Percentiles rank a stretch among this genome's conserved stretches.
These are phyloP conservation scores for Apotomis betuletana DNA, from an alignment of 2,888 invertebrate genomes.

Conservation along the genomic window DNA sequence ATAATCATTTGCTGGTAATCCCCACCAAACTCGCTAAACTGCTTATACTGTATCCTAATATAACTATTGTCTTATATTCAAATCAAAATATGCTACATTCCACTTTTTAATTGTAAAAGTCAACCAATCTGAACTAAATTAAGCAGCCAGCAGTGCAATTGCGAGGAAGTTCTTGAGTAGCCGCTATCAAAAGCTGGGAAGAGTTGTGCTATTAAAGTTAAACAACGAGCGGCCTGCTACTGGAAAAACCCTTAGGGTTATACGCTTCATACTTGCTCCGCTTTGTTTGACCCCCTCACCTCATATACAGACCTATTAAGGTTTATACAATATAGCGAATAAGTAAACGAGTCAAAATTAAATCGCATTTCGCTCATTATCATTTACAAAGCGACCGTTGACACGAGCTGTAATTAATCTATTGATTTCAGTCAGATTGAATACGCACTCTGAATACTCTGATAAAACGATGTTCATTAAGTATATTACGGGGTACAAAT, in stretches of 20 bases:
- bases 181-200: conserved; percentile 23
- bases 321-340: neutral
- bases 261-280: conserved; percentile 2
- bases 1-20: neutral
- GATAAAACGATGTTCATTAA: conserved; percentile 25
- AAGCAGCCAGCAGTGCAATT: conserved; percentile 25
- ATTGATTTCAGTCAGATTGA: conserved; percentile 5
- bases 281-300: neutral
- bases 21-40: neutral
- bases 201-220: conserved; percentile 32
- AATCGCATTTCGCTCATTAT: conserved; percentile 29
- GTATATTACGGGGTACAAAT: conserved; percentile 12
- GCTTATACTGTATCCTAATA: conserved; percentile 3
- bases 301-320: neutral
- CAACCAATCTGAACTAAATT: conserved; percentile 19
- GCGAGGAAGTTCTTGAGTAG: conserved; percentile 12
- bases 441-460: conserved; percentile 24
- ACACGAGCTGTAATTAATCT: conserved; percentile 12
- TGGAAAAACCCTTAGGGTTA: conserved; percentile 3
- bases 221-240: conserved; percentile 5
- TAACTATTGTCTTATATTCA: conserved; percentile 1
- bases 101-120: conserved; percentile 21
- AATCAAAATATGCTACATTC: conserved; percentile 3
- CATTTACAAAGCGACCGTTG: conserved; percentile 7
- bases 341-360: conserved; percentile 15